These are phyloP conservation scores for Leucosticte australis DNA, from an alignment of 2,113 vertebrate species.

Conservation along the genomic window DNA sequence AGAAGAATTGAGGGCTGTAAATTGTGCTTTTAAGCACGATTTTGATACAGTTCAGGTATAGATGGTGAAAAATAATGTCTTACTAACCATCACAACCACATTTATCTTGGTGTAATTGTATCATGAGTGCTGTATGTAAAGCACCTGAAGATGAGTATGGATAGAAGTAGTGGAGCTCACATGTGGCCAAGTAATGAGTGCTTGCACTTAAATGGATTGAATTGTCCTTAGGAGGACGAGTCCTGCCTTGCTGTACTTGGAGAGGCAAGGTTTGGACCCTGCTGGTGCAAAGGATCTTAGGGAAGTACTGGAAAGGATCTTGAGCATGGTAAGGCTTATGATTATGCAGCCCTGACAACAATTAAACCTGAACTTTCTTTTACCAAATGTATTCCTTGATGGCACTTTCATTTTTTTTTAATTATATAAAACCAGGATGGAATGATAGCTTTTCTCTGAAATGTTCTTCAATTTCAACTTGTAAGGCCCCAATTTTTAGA, in stretches of 20 bases:
- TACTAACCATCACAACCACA: background rate
- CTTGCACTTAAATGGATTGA: background rate
- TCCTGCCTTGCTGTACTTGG: background rate
- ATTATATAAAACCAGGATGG: background rate
- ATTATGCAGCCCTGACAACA: background rate
- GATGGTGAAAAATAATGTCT: background rate
- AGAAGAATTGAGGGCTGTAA: background rate
- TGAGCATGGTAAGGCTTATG: background rate
- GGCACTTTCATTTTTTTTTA: background rate
- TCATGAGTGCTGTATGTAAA: background rate
- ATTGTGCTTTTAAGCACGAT: background rate
- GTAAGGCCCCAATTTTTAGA: background rate
- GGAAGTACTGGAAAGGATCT: background rate
- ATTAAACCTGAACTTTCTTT: background rate
- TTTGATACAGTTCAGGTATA: background rate
- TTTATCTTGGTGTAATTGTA: background rate
- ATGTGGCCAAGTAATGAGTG: background rate
- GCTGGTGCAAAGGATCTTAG: background rate
- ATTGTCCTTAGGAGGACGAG: background rate
- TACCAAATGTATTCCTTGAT: background rate
- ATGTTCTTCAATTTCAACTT: background rate
- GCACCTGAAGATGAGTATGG: background rate
- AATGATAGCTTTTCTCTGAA: background rate
- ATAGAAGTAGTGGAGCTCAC: background rate
- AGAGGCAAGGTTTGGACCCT: background rate